Evolutionary conservation across 1,140 invertebrate genomes (phyloP).

Genomic region (Pteromalus puparum): DNA sequence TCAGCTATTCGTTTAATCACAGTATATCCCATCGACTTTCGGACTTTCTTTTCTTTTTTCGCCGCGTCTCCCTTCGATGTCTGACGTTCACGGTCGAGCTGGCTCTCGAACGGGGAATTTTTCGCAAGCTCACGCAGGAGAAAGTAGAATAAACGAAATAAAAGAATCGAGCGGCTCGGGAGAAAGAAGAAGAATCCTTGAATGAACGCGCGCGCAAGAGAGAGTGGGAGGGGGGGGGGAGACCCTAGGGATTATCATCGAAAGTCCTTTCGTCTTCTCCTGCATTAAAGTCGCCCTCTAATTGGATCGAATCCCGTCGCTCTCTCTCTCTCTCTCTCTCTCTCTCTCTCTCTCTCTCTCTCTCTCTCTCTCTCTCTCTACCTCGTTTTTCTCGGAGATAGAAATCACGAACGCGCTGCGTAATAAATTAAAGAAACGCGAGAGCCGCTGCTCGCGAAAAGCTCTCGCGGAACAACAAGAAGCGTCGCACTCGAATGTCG

Average conservation of each 20-base stretch:
- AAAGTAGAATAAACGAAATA: slow-evolving; percentile 52
- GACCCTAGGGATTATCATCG: slow-evolving; percentile 60
- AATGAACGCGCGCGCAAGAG: slow-evolving; percentile 35
- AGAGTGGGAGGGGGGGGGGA: slow-evolving; percentile 24
- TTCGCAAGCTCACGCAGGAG: slow-evolving; percentile 31
- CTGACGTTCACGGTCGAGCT: slow-evolving; percentile 14
- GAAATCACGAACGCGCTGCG: slow-evolving; percentile 6
- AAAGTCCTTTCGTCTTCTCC: slow-evolving; percentile 58
- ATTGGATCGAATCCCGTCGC: slow-evolving; percentile 64
- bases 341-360: slow-evolving; percentile 45
- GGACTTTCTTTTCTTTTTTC: neutral
- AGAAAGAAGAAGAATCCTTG: slow-evolving; percentile 34
- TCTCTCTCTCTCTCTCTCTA: slow-evolving; percentile 46
- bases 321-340: slow-evolving; percentile 46
- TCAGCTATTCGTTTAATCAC: slow-evolving; percentile 40
- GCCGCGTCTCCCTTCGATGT: neutral
- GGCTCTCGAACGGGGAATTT: slow-evolving; percentile 17
- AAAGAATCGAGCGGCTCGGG: slow-evolving; percentile 3
- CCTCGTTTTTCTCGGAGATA: slow-evolving; percentile 6
- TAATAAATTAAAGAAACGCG: slow-evolving; percentile 35
- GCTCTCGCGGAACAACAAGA: neutral
- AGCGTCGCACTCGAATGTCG: neutral
- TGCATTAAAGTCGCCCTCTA: slow-evolving; percentile 65
- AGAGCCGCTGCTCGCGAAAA: neutral
- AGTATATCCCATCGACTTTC: neutral